Percentiles rank a stretch among this genome's conserved stretches.
Evolutionary conservation across 2,113 vertebrate species (phyloP).

Genomic region (Upupa epops): DNA sequence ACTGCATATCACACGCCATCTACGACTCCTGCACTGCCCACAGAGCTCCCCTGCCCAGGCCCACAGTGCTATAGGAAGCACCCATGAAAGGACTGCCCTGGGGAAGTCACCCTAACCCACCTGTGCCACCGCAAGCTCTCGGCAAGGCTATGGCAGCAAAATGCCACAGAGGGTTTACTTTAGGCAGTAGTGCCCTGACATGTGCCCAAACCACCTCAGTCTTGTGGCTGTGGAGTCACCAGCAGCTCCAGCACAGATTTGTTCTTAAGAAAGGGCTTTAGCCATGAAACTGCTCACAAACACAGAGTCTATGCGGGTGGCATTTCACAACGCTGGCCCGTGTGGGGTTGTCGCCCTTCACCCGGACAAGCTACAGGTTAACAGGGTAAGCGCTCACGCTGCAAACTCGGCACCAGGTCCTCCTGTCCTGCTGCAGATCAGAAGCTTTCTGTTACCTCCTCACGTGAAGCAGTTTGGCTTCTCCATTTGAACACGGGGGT

Average conservation of each 20-base stretch:
- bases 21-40: background rate
- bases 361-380: background rate
- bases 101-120: background rate
- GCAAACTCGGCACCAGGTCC: too few species aligned
- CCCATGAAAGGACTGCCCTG: background rate
- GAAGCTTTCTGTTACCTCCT: too few species aligned
- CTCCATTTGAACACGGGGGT: background rate
- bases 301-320: background rate
- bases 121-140: background rate
- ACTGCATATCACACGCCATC: background rate
- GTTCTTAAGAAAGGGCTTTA: background rate
- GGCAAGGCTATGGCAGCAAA: background rate
- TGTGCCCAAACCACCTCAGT: background rate
- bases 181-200: background rate
- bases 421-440: too few species aligned
- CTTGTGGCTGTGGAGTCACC: background rate
- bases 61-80: background rate
- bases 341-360: background rate
- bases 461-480: background rate
- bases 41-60: background rate
- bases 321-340: background rate
- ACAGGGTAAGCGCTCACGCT: background rate
- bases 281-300: background rate
- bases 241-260: background rate
- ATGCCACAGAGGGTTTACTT: background rate